These are phyloP conservation scores for Sebastes diploproa DNA, from an alignment of 2,797 vertebrate species.

Conservation along the genomic window DNA sequence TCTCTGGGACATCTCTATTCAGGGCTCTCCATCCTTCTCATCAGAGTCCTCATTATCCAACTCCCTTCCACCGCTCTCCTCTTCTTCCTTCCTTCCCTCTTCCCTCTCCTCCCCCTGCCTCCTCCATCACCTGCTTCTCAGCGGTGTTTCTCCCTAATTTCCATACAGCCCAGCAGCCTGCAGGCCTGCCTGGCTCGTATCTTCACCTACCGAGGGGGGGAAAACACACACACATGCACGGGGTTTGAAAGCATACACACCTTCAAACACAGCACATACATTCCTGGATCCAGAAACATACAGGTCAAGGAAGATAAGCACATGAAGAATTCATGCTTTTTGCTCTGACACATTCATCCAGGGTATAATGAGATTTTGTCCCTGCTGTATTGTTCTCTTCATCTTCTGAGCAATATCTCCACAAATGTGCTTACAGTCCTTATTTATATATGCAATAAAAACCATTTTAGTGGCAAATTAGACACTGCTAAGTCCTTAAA, in stretches of 20 bases:
- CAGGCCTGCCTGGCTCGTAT: constrained; percentile 45
- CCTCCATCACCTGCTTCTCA: constrained; percentile 69
- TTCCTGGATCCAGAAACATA: constrained; percentile 20
- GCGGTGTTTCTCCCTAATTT: constrained; percentile 66
- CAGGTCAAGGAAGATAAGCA: constrained; percentile 38
- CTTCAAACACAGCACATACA: constrained; percentile 19
- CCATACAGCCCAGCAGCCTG: constrained; percentile 60
- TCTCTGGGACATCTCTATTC: constrained; percentile 58
- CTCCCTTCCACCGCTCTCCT: constrained; percentile 21
- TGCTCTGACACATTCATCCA: constrained; percentile 16
- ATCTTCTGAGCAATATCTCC: constrained; percentile 31
- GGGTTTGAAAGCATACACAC: neutral
- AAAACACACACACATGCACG: neutral
- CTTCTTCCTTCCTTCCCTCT: constrained; percentile 16
- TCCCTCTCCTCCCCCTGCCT: constrained; percentile 15
- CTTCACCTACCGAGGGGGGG: constrained; percentile 11
- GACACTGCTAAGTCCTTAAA: constrained; percentile 57
- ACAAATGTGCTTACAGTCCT: constrained; percentile 50
- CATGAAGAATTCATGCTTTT: constrained; percentile 43
- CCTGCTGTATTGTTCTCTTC: constrained; percentile 20
- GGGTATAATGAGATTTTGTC: constrained; percentile 44
- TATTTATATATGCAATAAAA: constrained; percentile 58
- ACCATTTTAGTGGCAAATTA: constrained; percentile 57
- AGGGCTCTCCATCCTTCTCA: constrained; percentile 58
- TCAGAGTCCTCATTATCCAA: constrained; percentile 72